These are phyloP conservation scores for Onychomys arenicola DNA, from an alignment of 2,797 vertebrate genomes.

Conservation along the genomic window DNA sequence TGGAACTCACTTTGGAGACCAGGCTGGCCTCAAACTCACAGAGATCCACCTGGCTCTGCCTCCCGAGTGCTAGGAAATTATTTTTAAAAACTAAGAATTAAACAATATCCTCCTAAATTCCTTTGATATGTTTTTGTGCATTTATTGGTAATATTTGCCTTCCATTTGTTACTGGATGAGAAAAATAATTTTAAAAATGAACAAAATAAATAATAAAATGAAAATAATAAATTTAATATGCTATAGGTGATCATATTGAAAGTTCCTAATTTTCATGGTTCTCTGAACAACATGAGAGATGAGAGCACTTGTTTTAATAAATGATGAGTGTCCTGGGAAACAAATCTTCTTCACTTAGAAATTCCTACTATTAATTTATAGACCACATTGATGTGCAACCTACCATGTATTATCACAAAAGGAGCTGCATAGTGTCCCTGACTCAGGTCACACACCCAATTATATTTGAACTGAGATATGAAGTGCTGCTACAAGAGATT, in stretches of 20 bases:
- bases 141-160: background rate
- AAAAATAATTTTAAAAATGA: background rate
- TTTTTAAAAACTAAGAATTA: background rate
- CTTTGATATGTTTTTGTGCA: background rate
- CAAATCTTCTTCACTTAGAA: background rate
- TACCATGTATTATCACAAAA: background rate
- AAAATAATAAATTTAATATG: background rate
- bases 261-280: background rate
- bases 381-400: background rate
- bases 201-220: background rate
- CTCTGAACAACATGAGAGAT: background rate
- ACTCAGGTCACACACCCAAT: background rate
- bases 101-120: background rate
- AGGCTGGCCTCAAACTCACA: too few species aligned
- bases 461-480: background rate
- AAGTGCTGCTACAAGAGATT: background rate
- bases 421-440: background rate
- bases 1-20: too few species aligned
- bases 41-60: too few species aligned
- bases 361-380: background rate
- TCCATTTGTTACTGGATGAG: background rate
- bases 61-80: too few species aligned
- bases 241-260: background rate
- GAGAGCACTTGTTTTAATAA: background rate
- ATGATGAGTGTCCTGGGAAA: background rate